Evolutionary conservation across 2,797 vertebrate genomes (phyloP).

Genomic region (Prionace glauca): DNA sequence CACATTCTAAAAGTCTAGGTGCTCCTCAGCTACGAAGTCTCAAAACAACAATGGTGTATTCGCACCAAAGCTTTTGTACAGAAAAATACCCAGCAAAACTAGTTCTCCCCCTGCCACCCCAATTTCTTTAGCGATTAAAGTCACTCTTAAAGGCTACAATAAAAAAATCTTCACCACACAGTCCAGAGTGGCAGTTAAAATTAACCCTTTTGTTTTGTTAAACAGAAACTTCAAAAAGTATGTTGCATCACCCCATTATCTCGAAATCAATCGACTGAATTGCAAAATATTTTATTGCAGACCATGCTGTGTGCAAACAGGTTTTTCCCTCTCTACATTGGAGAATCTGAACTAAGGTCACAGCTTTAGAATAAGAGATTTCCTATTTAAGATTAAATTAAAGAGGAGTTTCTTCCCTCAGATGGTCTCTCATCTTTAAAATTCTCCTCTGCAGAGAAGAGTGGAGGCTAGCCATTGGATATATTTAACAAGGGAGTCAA

Average conservation of each 20-base stretch:
- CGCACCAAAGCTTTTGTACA: not conserved
- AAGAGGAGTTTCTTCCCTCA: too few species aligned
- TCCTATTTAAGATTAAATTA: too few species aligned
- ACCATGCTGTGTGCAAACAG: not conserved
- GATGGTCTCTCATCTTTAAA: too few species aligned
- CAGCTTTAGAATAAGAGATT: too few species aligned
- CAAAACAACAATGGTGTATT: not conserved
- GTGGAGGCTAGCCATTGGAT: too few species aligned
- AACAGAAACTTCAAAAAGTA: not conserved
- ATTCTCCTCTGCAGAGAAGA: too few species aligned
- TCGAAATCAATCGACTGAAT: not conserved
- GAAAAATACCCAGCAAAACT: too few species aligned
- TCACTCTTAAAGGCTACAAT: not conserved
- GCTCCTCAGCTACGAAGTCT: not conserved
- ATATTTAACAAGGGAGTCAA: too few species aligned
- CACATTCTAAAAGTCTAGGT: not conserved
- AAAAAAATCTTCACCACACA: not conserved
- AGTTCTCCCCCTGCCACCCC: too few species aligned
- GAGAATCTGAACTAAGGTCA: too few species aligned
- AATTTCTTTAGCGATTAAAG: not conserved
- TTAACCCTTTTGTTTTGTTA: not conserved
- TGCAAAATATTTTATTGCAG: not conserved
- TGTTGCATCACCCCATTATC: not conserved
- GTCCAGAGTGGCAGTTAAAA: not conserved
- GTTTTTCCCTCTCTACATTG: too few species aligned